Base-by-base conservation (phyloP, 1,140 invertebrate species). In the Eueides isabella region DNA sequence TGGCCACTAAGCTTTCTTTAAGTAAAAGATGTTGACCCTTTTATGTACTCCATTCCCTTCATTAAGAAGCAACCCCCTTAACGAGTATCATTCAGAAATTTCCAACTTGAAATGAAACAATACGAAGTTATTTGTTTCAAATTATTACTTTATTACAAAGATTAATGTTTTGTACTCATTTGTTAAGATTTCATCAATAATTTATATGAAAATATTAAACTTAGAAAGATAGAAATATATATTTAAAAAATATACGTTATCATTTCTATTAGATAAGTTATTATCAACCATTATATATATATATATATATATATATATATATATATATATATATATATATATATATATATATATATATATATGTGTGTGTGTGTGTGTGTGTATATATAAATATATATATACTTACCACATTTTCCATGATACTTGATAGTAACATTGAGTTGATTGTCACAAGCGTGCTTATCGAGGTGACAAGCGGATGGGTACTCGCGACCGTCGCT, bases 321-420 rank as follows among this genome's bases (percentile, higher is more conserved):
- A 29, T 14, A 28, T 62, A 81, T 82, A 95, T 38, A 5, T 5
- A 38, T 38, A 16, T 2, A 38, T 16, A 16, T 38, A 29, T 14
- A 28, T 62, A 81, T 82, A 95, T 38, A 5, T 5, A 38, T 38
- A 16, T 2, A 38, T 16, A 16, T 38, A 29, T 14, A 28, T 62
- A 81, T 82, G n/a, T n/a, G n/a, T n/a, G n/a, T n/a, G n/a, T n/a
- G n/a, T n/a, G n/a, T n/a, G n/a, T n/a, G n/a, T n/a, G n/a, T n/a
- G n/a, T n/a, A n/a, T 38, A 5, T 5, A 38, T 38, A 16, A 5
- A 38, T 16, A 16, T 38, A 29, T 14, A 28, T 62, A 81, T 82
- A 95, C 96, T 96, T 93, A 98, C 98, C 98, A 93, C 98, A 98
- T 94, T 97, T 97, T 55, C 98, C 98, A 72, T 95, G 95, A 91